Conservation (phyloP, 1,140 invertebrate genomes). For the Monochamus saltuarius region DNA sequence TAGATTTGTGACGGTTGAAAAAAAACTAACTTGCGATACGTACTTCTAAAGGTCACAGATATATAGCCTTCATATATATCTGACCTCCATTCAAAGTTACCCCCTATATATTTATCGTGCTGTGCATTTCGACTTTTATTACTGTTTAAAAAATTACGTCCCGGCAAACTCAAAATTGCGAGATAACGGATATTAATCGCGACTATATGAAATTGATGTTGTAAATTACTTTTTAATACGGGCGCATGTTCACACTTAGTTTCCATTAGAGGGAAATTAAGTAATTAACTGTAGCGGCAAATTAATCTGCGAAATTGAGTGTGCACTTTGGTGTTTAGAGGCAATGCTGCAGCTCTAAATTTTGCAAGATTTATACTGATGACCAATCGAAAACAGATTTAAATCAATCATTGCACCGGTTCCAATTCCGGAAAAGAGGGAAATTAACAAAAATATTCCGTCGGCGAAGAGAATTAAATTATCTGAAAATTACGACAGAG, state of each 20-base stretch:
- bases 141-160: no score
- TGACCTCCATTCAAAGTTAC: no score
- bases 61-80: no score
- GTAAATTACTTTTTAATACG: slow-evolving; percentile 25
- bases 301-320: slow-evolving; percentile 18
- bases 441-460: slow-evolving; percentile 12
- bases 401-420: slow-evolving; percentile 11
- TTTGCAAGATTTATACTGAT: slow-evolving; percentile 18
- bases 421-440: slow-evolving; percentile 8
- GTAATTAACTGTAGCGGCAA: slow-evolving; percentile 16
- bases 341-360: neutral
- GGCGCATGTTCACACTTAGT: slow-evolving; percentile 16
- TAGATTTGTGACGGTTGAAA: no score
- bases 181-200: slow-evolving; percentile 15
- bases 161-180: no score
- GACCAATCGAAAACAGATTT: slow-evolving; percentile 17
- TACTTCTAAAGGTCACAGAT: no score
- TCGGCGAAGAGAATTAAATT: no score
- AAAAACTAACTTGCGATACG: no score
- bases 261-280: slow-evolving; percentile 19
- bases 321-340: slow-evolving; percentile 16
- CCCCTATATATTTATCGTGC: no score
- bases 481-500: no score
- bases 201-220: slow-evolving; percentile 15
- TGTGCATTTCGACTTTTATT: no score